These are phyloP conservation scores for Lipophrys pholis DNA, from an alignment of 2,113 vertebrate genomes.

Conservation along the genomic window DNA sequence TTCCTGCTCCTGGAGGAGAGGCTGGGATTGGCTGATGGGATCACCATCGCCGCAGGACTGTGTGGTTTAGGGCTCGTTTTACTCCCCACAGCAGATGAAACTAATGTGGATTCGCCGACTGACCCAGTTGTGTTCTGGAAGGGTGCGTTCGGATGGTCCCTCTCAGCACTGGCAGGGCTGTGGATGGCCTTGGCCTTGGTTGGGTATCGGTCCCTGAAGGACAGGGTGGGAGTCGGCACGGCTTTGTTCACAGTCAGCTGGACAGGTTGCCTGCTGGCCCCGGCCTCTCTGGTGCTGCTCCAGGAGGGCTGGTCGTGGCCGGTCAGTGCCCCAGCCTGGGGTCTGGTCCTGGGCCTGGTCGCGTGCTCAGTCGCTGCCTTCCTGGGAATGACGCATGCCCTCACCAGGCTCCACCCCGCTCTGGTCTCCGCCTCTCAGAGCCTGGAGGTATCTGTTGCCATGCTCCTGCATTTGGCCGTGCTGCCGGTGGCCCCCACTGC, in stretches of 20 bases:
- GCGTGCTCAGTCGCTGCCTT: slow-evolving; percentile 91
- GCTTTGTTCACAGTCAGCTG: slow-evolving; percentile 95
- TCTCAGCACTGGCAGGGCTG: slow-evolving; percentile 90
- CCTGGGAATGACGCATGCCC: slow-evolving; percentile 91
- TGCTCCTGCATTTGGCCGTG: slow-evolving; percentile 89
- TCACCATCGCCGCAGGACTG: slow-evolving; percentile 87
- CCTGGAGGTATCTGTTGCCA: slow-evolving; percentile 90
- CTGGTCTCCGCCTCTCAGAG: slow-evolving; percentile 94
- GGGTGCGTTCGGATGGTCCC: slow-evolving; percentile 93
- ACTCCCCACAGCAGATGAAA: slow-evolving; percentile 89
- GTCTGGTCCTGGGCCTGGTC: slow-evolving; percentile 86
- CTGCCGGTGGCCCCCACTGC: slow-evolving; percentile 85
- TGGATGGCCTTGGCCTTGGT: slow-evolving; percentile 94
- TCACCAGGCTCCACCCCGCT: slow-evolving; percentile 92
- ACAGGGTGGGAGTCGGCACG: slow-evolving; percentile 91
- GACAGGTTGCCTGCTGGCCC: slow-evolving; percentile 90
- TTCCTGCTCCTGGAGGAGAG: slow-evolving; percentile 94
- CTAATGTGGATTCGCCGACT: slow-evolving; percentile 49
- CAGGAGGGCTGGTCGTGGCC: slow-evolving; percentile 87
- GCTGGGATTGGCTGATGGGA: slow-evolving; percentile 86
- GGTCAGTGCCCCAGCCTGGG: slow-evolving; percentile 86
- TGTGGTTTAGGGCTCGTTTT: slow-evolving; percentile 90
- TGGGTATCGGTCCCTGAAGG: slow-evolving; percentile 93
- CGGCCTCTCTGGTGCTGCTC: slow-evolving; percentile 88
- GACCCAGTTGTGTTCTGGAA: slow-evolving; percentile 88